Conservation (phyloP, 35 echinoderm and acorn worm species). For the Ophiothrix spiculata region DNA sequence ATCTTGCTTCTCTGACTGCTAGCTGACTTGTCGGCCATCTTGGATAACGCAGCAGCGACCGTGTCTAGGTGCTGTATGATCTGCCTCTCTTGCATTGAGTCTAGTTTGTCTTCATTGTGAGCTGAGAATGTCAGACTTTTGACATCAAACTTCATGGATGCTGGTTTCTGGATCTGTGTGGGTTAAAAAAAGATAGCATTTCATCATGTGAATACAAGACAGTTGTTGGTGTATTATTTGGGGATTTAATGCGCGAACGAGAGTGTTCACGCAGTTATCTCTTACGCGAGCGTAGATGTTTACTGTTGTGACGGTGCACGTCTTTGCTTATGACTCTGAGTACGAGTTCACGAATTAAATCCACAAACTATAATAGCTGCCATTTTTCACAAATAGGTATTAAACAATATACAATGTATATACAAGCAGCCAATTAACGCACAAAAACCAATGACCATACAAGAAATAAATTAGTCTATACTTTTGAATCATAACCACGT, state of each 20-base stretch:
- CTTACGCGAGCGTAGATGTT: not conserved
- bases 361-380: no score
- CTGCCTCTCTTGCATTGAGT: slow-evolving; percentile 51
- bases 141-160: slow-evolving; percentile 79
- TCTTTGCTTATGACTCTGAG: no score
- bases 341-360: no score
- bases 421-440: no score
- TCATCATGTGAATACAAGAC: not conserved
- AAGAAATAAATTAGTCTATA: no score
- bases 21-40: slow-evolving; percentile 81
- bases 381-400: no score
- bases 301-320: not conserved
- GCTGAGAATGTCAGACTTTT: slow-evolving; percentile 59
- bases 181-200: slow-evolving; percentile 31
- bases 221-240: no score
- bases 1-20: slow-evolving; percentile 66
- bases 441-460: no score
- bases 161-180: slow-evolving; percentile 94
- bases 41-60: slow-evolving; percentile 61
- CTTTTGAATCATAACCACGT: no score
- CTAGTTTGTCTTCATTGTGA: slow-evolving; percentile 65
- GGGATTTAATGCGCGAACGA: no score
- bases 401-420: no score
- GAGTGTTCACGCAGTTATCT: no score
- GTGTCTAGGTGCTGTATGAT: slow-evolving; percentile 48